Base-by-base conservation (phyloP, 2,797 vertebrate genomes). In the Onychomys leucogaster region DNA sequence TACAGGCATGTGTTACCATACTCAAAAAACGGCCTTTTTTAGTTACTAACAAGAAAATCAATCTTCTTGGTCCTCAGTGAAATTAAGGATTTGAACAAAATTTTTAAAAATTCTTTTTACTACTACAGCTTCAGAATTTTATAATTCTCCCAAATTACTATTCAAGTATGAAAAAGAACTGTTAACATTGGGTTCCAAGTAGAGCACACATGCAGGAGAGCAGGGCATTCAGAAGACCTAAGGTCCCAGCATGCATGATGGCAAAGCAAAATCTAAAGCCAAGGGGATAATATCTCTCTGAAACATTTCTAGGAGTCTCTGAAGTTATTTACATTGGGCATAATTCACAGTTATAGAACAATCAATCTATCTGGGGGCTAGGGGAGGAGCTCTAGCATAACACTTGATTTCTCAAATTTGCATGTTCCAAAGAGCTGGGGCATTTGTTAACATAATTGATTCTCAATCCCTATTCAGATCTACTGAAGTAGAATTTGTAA, bases 361-460 rank as follows among this genome's bases (percentile, higher is more conserved):
- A 94, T 5, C 34, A 81, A 76, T 71, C 34, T 86, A 82, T 88
- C 85, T 49, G 29, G 14, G 46, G 25, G 61, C 4, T 63, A 25
- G 17, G 12, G n/a, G 32, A n/a, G 29, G 59, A 7, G 69, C 7
- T 37, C 43, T 59, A 94, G 81, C 2, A 55, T 61, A 82, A 90
- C 41, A 96, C 73, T 91, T 80, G 90, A 43, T 67, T 96, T 94
- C 57, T 95, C 49, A 97, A 93, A 85, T 94, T 27, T 91, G 37
- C 32, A 83, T 65, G 73, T 88, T 21, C 49, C 21, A 61, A 96
- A 96, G 80, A 82, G 75, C 81, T 19, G 90, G 87, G 52, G 19
- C 19, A 81, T 82, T 89, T 89, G n/a, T 73, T 84, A 87, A 93
- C 94, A 89, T 78, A 49, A 85, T 0, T 52, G 32, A 97, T 75